phyloP scores from a whole-genome alignment of 1,140 invertebrate genomes.

The Drosophila paulistorum region DNA sequence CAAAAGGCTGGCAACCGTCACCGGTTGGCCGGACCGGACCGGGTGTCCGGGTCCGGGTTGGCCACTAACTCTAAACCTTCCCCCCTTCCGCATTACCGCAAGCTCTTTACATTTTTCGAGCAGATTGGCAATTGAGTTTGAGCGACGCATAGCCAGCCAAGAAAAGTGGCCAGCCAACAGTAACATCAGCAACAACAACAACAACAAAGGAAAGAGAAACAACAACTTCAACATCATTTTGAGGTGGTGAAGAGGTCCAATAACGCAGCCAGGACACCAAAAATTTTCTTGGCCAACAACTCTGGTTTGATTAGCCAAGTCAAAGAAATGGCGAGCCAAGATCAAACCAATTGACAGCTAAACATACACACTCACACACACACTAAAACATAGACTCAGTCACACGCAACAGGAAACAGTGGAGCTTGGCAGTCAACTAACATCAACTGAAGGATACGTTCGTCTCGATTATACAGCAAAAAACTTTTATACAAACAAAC shows the following conservation, averaged over 20 bases:
- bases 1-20: slow-evolving; percentile 80
- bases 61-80: slow-evolving; percentile 29
- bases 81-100: slow-evolving; percentile 9
- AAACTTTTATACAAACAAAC: slow-evolving; percentile 57
- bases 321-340: slow-evolving; percentile 70
- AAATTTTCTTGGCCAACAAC: slow-evolving; percentile 55
- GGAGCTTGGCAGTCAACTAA: slow-evolving; percentile 46
- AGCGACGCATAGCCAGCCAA: slow-evolving; percentile 81
- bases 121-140: slow-evolving; percentile 68
- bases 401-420: slow-evolving; percentile 32
- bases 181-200: slow-evolving; percentile 50
- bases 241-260: slow-evolving; percentile 18
- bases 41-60: slow-evolving; percentile 43
- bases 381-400: slow-evolving; percentile 4
- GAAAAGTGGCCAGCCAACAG: slow-evolving; percentile 78
- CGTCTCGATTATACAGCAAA: slow-evolving; percentile 81
- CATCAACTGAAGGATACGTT: slow-evolving; percentile 52
- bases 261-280: slow-evolving; percentile 21
- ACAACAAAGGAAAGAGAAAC: slow-evolving; percentile 50
- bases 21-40: slow-evolving; percentile 70
- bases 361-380: slow-evolving; percentile 25
- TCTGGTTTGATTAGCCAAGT: slow-evolving; percentile 78
- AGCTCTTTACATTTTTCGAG: slow-evolving; percentile 34
- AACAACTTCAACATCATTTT: slow-evolving; percentile 17
- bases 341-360: slow-evolving; percentile 71